Conservation (phyloP, 1,140 invertebrate species). For the Batillaria attramentaria region DNA sequence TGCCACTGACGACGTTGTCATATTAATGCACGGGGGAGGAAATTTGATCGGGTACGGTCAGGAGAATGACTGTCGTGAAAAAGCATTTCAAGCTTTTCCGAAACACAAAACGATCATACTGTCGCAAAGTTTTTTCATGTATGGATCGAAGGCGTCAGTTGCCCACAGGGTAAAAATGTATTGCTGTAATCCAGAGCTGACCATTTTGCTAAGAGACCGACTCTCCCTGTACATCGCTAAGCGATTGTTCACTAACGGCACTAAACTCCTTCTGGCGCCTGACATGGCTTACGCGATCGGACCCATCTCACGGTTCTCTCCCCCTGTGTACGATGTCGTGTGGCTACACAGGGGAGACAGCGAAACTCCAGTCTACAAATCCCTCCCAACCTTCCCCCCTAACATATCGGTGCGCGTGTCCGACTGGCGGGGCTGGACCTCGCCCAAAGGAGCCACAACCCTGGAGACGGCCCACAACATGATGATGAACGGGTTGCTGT, state of each 20-base stretch:
- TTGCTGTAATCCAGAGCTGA: slow-evolving; percentile 39
- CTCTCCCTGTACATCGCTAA: slow-evolving; percentile 39
- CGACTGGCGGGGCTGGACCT: slow-evolving; percentile 34
- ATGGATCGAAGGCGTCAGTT: not conserved
- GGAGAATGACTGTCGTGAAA: slow-evolving; percentile 11
- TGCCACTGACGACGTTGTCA: slow-evolving; percentile 31
- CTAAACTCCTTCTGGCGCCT: slow-evolving; percentile 38
- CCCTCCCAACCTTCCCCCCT: slow-evolving; percentile 12
- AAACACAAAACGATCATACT: slow-evolving; percentile 33
- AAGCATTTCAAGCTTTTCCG: slow-evolving; percentile 32
- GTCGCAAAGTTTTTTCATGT: slow-evolving; percentile 42
- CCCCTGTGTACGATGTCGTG: slow-evolving; percentile 39
- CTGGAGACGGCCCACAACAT: slow-evolving; percentile 37
- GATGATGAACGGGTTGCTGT: slow-evolving; percentile 32
- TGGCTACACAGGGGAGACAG: slow-evolving; percentile 39
- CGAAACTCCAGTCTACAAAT: slow-evolving; percentile 31
- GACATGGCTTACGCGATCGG: slow-evolving; percentile 48
- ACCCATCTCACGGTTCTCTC: slow-evolving; percentile 17
- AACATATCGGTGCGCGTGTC: slow-evolving; percentile 23
- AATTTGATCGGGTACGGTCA: slow-evolving; percentile 44
- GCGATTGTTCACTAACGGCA: slow-evolving; percentile 29
- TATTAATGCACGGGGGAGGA: slow-evolving; percentile 48
- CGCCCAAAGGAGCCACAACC: slow-evolving; percentile 1
- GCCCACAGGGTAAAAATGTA: slow-evolving; percentile 25
- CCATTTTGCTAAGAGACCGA: slow-evolving; percentile 45